Evolutionary conservation across 2,888 invertebrate genomes (phyloP).

Genomic region (Hymenopus coronatus): DNA sequence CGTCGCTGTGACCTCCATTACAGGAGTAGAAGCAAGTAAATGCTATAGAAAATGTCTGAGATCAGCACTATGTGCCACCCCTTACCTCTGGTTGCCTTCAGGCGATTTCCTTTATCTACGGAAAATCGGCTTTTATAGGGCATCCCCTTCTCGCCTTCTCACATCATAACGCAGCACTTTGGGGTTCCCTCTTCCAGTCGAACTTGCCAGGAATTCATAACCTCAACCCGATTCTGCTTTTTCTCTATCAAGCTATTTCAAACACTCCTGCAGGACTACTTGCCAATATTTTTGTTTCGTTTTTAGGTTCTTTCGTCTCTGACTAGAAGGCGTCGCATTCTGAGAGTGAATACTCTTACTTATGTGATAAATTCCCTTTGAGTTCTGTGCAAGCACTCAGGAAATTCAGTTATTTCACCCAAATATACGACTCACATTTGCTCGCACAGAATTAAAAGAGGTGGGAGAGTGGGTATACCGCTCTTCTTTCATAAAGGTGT

Average conservation of each 20-base stretch:
- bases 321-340: neutral
- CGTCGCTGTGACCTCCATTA: too few species aligned
- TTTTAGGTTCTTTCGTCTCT: neutral
- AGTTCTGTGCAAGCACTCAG: neutral
- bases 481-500: too few species aligned
- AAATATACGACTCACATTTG: too few species aligned
- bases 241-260: neutral
- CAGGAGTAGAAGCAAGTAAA: too few species aligned
- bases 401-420: neutral
- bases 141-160: neutral
- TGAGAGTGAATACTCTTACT: neutral
- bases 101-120: neutral
- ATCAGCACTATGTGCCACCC: neutral
- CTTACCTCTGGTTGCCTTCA: neutral
- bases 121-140: neutral
- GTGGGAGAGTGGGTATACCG: too few species aligned
- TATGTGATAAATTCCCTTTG: neutral
- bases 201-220: neutral
- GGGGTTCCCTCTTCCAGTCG: neutral
- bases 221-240: neutral
- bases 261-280: neutral
- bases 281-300: neutral
- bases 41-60: too few species aligned
- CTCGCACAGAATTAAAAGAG: too few species aligned
- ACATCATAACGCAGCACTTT: neutral